These are phyloP conservation scores for Python bivittatus DNA, from an alignment of 2,113 vertebrate species.

Conservation along the genomic window DNA sequence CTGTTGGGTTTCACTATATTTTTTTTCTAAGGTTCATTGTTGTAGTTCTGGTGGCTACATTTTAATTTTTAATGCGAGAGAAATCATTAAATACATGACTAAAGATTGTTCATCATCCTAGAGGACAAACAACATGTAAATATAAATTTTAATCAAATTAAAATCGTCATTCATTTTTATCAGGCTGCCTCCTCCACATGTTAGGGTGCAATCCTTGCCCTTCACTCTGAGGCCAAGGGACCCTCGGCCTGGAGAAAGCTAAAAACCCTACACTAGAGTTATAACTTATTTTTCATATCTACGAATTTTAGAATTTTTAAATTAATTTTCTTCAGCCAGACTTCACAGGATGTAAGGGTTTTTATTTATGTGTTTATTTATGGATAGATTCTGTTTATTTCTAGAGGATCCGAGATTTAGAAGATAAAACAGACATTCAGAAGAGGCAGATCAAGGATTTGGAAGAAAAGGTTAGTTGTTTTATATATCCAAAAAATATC, in stretches of 20 bases:
- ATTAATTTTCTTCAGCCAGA: constrained; percentile 1
- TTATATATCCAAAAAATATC: not conserved
- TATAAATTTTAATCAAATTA: not conserved
- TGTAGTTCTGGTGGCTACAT: too few species aligned
- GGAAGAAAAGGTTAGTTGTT: constrained; percentile 91
- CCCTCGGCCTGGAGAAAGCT: not conserved
- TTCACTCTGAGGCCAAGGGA: not conserved
- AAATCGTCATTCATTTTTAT: not conserved
- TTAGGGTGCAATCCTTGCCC: not conserved
- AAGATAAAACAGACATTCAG: constrained; percentile 98
- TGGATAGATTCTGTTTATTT: constrained; percentile 48
- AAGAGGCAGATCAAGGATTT: constrained; percentile 98
- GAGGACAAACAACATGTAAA: not conserved
- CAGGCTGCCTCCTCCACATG: not conserved
- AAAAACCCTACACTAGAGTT: not conserved
- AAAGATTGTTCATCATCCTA: not conserved
- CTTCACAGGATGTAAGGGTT: constrained; percentile 13
- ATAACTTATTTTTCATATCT: not conserved
- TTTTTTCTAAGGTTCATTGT: not conserved
- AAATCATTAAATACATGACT: not conserved
- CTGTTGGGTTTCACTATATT: not conserved
- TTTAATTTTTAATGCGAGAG: too few species aligned
- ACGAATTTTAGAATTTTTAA: not conserved
- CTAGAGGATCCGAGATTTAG: constrained; percentile 96
- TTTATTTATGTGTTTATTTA: not conserved